Conservation (phyloP, 2,797 vertebrate species). For the Alca torda region DNA sequence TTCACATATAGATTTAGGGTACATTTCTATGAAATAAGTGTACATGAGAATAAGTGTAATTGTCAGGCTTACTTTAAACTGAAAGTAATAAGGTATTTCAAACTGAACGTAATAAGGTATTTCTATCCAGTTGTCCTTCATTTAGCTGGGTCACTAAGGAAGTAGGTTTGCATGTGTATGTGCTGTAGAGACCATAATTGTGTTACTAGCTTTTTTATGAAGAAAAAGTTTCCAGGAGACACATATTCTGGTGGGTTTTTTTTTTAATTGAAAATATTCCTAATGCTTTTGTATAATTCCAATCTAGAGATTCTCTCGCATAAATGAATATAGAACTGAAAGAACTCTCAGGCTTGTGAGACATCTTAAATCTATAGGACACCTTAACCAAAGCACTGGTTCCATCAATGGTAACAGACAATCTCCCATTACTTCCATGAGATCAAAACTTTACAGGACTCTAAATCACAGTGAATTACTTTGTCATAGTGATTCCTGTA, state of each 20-base stretch:
- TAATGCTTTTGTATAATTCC: neutral
- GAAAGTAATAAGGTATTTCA: neutral
- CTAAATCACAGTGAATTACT: neutral
- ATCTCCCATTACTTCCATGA: neutral
- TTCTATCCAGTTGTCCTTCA: neutral
- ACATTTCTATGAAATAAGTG: neutral
- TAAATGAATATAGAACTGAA: neutral
- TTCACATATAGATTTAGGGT: neutral
- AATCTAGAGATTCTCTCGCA: neutral
- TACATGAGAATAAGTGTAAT: neutral
- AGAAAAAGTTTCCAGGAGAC: neutral
- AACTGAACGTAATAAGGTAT: neutral
- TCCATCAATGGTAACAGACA: neutral
- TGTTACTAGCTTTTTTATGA: neutral
- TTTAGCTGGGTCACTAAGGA: neutral
- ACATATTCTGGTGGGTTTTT: neutral
- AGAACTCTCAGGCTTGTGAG: neutral
- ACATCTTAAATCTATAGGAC: neutral
- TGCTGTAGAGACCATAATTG: neutral
- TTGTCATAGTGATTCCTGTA: neutral
- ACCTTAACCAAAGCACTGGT: accelerated
- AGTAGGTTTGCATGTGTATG: accelerated
- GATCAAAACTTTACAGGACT: neutral
- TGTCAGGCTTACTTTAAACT: neutral
- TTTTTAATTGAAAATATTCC: neutral